Conservation (phyloP, 2,888 invertebrate genomes). For the Phlogophora meticulosa region DNA sequence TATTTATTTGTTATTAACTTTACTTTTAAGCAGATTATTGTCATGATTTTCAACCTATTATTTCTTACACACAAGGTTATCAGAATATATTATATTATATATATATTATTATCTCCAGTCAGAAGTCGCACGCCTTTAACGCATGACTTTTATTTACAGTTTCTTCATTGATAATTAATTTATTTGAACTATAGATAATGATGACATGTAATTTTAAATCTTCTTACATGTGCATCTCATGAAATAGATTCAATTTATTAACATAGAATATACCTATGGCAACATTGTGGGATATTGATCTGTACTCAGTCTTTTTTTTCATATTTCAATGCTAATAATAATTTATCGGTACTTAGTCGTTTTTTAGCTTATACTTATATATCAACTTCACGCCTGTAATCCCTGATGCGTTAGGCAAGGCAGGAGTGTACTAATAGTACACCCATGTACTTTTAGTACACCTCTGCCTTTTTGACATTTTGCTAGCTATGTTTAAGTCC, state of each 20-base stretch:
- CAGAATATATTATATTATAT: no score
- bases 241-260: constrained; percentile 41
- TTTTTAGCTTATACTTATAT: no score
- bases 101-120: constrained; percentile 35
- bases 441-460: no score
- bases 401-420: no score
- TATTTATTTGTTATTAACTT: constrained; percentile 10
- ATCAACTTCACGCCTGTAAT: no score
- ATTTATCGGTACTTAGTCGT: no score
- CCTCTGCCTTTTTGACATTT: no score
- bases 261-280: not conserved
- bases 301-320: not conserved
- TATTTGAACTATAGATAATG: constrained; percentile 59
- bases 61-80: constrained; percentile 58
- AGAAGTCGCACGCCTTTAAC: constrained; percentile 47
- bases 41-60: constrained; percentile 39
- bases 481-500: no score
- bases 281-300: not conserved
- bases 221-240: constrained; percentile 48
- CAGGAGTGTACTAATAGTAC: no score
- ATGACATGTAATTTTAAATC: constrained; percentile 40
- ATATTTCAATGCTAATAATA: no score
- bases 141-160: constrained; percentile 57
- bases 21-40: constrained; percentile 48
- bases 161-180: constrained; percentile 49